Evolutionary conservation across 2,888 invertebrate species (phyloP).

Genomic region (Cataglyphis cursor): DNA sequence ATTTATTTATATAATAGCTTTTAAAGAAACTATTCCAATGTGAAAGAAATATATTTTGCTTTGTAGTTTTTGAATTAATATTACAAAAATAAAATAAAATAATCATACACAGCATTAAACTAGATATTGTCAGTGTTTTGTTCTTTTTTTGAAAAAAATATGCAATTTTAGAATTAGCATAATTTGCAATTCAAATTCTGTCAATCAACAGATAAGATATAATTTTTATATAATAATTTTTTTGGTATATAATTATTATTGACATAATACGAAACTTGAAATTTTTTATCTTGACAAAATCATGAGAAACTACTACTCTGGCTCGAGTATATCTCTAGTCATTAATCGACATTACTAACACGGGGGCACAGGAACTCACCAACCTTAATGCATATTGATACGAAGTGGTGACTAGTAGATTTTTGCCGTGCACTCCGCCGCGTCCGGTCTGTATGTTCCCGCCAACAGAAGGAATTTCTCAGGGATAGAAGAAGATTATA

Average conservation of each 20-base stretch:
- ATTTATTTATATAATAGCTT: background rate
- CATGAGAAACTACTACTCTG: background rate
- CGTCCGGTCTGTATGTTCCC: constrained; percentile 41
- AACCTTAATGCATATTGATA: constrained; percentile 77
- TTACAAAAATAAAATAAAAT: background rate
- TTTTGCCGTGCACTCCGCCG: constrained; percentile 73
- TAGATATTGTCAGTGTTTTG: background rate
- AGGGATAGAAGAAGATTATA: constrained; percentile 33
- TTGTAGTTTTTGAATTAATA: background rate
- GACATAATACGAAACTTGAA: background rate
- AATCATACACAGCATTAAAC: background rate
- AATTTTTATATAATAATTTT: background rate
- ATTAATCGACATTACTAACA: constrained; percentile 43
- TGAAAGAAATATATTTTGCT: background rate
- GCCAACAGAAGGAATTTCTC: constrained; percentile 24
- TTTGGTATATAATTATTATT: background rate
- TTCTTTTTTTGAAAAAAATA: background rate
- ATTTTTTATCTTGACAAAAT: background rate
- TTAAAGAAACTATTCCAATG: background rate
- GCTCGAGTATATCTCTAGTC: constrained; percentile 33
- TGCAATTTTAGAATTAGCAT: background rate
- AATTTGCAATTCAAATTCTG: background rate
- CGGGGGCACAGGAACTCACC: constrained; percentile 68
- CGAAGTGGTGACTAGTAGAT: constrained; percentile 81
- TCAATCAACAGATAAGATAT: background rate